Percentiles rank a stretch among this genome's conserved stretches.
phyloP scores from a whole-genome alignment of 2,888 invertebrate species.

The Phoronis australis region DNA sequence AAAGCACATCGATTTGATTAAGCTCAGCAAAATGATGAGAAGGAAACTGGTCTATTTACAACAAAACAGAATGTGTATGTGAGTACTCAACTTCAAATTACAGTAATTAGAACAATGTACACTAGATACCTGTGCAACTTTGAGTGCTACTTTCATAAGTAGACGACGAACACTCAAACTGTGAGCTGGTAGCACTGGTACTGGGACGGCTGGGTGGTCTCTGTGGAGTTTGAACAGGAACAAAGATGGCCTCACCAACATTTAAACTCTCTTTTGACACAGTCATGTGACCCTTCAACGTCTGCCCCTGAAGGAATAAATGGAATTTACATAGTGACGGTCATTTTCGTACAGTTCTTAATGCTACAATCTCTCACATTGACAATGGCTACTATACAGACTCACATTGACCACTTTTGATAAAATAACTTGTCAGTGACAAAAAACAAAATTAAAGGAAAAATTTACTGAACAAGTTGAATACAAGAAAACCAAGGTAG shows the following conservation, averaged over 20 bases:
- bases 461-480: too few relatives aligned
- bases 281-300: constrained; percentile 34
- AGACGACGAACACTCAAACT: constrained; percentile 48
- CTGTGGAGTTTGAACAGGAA: constrained; percentile 33
- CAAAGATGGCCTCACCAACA: constrained; percentile 37
- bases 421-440: too few relatives aligned
- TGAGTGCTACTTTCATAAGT: constrained; percentile 38
- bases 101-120: too few relatives aligned
- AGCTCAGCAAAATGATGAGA: too few relatives aligned
- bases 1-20: too few relatives aligned
- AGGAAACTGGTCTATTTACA: too few relatives aligned
- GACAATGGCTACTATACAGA: neutral
- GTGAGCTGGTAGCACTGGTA: constrained; percentile 48
- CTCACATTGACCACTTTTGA: too few relatives aligned
- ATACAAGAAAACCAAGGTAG: too few relatives aligned
- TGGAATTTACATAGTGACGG: neutral
- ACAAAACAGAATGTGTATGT: too few relatives aligned
- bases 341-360: neutral
- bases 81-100: too few relatives aligned
- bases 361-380: neutral
- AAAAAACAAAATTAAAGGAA: too few relatives aligned
- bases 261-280: constrained; percentile 17
- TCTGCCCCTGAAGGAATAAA: constrained; percentile 24
- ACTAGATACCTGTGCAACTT: neutral
- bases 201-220: constrained; percentile 36